Conservation (phyloP, 1,140 invertebrate species). For the Zaprionus ghesquierei region DNA sequence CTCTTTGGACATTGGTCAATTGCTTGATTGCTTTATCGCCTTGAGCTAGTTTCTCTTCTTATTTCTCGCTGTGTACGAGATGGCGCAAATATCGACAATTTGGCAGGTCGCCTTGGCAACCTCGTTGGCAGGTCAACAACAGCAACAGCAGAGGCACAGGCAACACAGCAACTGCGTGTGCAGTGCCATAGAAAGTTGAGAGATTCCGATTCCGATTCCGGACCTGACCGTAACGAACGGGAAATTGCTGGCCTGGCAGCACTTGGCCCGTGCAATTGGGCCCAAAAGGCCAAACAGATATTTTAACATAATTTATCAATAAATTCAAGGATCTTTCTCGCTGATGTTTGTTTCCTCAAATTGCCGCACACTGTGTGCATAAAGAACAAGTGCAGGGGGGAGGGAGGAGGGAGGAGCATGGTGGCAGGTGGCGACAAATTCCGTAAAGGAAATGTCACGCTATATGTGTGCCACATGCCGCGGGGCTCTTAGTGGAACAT, state of each 20-base stretch:
- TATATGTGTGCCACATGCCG: slow-evolving; percentile 53
- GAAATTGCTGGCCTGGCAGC: slow-evolving; percentile 17
- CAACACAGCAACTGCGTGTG: slow-evolving; percentile 26
- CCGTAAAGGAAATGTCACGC: slow-evolving; percentile 78
- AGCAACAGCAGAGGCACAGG: slow-evolving; percentile 48
- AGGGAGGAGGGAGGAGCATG: not conserved
- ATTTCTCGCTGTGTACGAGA: slow-evolving; percentile 33
- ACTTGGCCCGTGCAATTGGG: slow-evolving; percentile 20
- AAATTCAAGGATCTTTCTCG: slow-evolving; percentile 43
- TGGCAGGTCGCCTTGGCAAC: slow-evolving; percentile 75
- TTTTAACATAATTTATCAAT: slow-evolving; percentile 69
- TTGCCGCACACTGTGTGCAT: slow-evolving; percentile 39
- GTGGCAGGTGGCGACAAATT: slow-evolving; percentile 56
- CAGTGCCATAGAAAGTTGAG: slow-evolving; percentile 14
- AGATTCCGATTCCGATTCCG: not conserved
- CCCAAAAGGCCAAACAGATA: slow-evolving; percentile 20
- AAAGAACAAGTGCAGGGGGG: slow-evolving; percentile 33
- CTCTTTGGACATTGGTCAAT: not conserved
- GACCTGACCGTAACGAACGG: slow-evolving; percentile 4
- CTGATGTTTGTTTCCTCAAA: slow-evolving; percentile 36
- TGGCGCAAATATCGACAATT: slow-evolving; percentile 70
- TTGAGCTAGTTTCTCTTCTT: not conserved
- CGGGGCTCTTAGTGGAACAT: slow-evolving; percentile 25
- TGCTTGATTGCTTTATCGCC: slow-evolving; percentile 27
- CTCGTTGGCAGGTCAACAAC: slow-evolving; percentile 65